Evolutionary conservation across 1,140 invertebrate species (phyloP).

Genomic region (Metopolophium dirhodum): DNA sequence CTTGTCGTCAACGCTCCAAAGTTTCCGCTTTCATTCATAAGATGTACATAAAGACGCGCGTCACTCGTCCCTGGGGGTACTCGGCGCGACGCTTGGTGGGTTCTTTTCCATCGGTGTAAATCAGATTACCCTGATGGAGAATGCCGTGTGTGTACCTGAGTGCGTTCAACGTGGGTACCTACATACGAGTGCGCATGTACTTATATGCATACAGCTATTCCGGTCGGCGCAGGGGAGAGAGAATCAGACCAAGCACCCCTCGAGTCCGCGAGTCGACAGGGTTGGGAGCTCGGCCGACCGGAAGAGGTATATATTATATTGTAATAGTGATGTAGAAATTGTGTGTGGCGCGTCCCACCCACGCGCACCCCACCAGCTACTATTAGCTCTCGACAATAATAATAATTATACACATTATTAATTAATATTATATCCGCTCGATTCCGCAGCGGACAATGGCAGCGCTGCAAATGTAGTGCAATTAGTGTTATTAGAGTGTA

Average conservation of each 20-base stretch:
- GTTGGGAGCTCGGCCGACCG: background rate
- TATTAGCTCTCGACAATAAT: background rate
- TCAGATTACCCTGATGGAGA: background rate
- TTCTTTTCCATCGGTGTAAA: background rate
- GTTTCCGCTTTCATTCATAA: background rate
- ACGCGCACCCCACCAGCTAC: background rate
- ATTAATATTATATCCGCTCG: background rate
- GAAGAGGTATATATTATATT: background rate
- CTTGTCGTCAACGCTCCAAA: background rate
- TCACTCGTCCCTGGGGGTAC: background rate
- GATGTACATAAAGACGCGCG: background rate
- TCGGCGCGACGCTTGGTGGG: too few relatives aligned
- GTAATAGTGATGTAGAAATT: too few relatives aligned
- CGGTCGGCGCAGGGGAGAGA: background rate
- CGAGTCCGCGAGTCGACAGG: background rate
- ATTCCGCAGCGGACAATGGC: background rate
- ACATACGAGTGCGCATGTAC: too few relatives aligned
- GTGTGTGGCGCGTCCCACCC: too few relatives aligned
- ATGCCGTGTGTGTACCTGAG: background rate
- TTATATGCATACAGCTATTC: background rate
- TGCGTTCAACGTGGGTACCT: too few relatives aligned
- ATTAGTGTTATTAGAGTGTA: background rate
- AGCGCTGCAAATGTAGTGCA: background rate
- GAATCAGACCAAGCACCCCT: background rate
- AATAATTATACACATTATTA: background rate